Percentiles rank a stretch among this genome's conserved stretches.
Conservation (phyloP, 2,797 vertebrate genomes). For the Carduelis carduelis region DNA sequence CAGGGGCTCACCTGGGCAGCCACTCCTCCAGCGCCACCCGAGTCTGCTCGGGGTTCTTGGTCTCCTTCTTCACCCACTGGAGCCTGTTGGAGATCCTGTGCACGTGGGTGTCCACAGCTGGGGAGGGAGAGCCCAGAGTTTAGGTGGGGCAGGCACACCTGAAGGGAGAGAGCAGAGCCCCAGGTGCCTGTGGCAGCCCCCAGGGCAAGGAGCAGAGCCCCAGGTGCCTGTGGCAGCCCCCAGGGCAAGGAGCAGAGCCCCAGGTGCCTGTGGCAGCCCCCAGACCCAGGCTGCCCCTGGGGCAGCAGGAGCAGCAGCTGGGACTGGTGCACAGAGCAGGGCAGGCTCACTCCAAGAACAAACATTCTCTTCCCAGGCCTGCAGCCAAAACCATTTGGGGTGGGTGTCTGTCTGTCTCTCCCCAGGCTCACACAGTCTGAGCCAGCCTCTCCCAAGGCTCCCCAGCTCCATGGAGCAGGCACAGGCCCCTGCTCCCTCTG, state of each 20-base stretch:
- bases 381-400: not conserved
- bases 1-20: constrained; percentile 86
- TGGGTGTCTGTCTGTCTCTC: not conserved
- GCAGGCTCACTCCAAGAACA: not conserved
- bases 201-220: not conserved
- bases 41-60: constrained; percentile 86
- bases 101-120: constrained; percentile 96
- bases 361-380: not conserved
- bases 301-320: not conserved
- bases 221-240: no score
- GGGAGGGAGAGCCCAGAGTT: constrained; percentile 12
- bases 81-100: constrained; percentile 92
- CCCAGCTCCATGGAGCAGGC: not conserved
- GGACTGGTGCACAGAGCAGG: not conserved
- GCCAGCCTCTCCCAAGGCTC: not conserved
- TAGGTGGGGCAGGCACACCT: not conserved
- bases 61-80: constrained; percentile 83
- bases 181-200: no score
- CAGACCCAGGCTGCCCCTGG: not conserved
- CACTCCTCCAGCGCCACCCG: constrained; percentile 87
- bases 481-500: not conserved
- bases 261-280: not conserved
- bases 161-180: not conserved
- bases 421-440: accelerated
- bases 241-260: not conserved